Evolutionary conservation across 2,797 vertebrate species (phyloP).

Genomic region (Artibeus lituratus): DNA sequence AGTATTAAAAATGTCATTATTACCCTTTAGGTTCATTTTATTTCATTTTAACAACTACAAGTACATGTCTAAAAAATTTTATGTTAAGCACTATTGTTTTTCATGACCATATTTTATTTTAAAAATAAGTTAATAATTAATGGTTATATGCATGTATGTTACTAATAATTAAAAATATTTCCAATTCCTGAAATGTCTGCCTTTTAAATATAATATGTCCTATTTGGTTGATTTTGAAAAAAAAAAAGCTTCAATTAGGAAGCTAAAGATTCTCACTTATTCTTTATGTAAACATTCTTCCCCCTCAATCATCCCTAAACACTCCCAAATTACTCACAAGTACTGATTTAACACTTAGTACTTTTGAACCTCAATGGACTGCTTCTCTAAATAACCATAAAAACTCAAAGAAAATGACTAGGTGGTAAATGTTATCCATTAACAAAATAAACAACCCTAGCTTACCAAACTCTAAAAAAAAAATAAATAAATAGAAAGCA

Average conservation of each 20-base stretch:
- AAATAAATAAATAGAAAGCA: neutral
- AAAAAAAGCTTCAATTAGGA: neutral
- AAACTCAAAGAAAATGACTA: neutral
- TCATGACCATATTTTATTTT: constrained; percentile 60
- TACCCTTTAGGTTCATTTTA: neutral
- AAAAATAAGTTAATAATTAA: constrained; percentile 54
- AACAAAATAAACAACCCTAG: neutral
- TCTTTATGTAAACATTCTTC: neutral
- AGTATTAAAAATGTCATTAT: constrained; percentile 2
- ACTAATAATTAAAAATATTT: constrained; percentile 65
- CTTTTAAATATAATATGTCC: constrained; percentile 55
- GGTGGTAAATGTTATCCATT: neutral
- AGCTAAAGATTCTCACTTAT: neutral
- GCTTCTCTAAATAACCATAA: neutral
- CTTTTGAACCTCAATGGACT: neutral
- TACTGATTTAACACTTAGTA: neutral
- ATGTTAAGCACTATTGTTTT: constrained; percentile 47
- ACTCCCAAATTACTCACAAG: neutral
- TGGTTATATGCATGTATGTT: constrained; percentile 49
- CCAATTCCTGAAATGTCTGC: constrained; percentile 36
- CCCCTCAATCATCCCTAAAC: neutral
- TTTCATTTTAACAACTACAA: constrained; percentile 42
- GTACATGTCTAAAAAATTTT: constrained; percentile 26
- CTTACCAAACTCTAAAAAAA: neutral
- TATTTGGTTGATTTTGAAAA: constrained; percentile 19